A percentile compares a stretch with the other conserved stretches of the same genome.
These are phyloP conservation scores for Pegoplata infirma DNA, from an alignment of 2,888 invertebrate genomes.

Conservation along the genomic window DNA sequence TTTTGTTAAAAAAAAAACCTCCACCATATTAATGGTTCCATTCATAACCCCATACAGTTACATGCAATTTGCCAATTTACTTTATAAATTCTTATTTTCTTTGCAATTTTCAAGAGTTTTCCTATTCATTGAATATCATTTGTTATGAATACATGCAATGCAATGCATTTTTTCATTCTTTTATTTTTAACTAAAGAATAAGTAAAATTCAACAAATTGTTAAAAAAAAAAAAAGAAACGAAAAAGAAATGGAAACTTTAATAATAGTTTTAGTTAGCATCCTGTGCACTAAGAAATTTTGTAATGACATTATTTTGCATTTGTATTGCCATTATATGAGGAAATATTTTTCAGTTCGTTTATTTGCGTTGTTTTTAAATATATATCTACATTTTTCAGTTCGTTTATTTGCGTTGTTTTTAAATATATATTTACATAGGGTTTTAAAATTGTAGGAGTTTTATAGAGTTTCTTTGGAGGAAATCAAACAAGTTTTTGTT, in stretches of 20 bases:
- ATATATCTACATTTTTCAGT: too few species aligned
- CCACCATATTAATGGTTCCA: conserved; percentile 10
- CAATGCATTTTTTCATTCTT: too few species aligned
- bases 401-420: too few species aligned
- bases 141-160: not conserved
- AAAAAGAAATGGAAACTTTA: too few species aligned
- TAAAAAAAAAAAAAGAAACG: too few species aligned
- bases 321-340: conserved; percentile 9
- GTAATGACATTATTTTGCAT: conserved; percentile 3
- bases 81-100: conserved; percentile 31
- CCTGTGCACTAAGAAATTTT: not conserved
- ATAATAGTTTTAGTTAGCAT: not conserved
- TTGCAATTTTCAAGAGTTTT: not conserved
- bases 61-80: conserved; percentile 44
- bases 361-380: not conserved
- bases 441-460: too few species aligned
- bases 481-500: too few species aligned
- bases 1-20: too few species aligned
- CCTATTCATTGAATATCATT: conserved; percentile 15
- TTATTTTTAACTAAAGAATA: too few species aligned
- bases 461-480: too few species aligned
- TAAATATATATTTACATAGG: too few species aligned
- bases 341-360: not conserved
- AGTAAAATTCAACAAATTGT: too few species aligned
- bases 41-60: conserved; percentile 30